phyloP scores from a whole-genome alignment of 2,113 vertebrate genomes.

The Halcyon senegalensis region DNA sequence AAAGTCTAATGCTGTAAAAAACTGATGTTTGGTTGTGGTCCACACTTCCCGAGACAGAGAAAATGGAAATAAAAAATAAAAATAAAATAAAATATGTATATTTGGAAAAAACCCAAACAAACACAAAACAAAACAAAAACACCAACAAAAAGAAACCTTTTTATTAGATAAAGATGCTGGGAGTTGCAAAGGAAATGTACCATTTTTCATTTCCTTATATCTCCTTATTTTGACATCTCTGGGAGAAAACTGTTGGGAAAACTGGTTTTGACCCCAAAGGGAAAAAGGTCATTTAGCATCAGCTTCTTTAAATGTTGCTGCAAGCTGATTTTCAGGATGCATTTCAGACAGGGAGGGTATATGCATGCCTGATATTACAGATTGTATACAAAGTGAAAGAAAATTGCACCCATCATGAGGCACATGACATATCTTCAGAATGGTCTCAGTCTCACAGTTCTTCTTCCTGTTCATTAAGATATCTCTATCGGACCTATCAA shows the following conservation, averaged over 20 bases:
- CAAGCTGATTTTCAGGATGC: neutral
- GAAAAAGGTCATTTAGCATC: neutral
- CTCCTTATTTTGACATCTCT: neutral
- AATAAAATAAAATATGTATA: neutral
- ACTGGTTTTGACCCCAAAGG: neutral
- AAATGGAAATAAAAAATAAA: neutral
- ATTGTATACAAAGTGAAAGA: neutral
- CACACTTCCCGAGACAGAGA: neutral
- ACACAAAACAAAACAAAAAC: too few relatives aligned
- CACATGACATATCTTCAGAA: neutral
- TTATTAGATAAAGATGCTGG: neutral
- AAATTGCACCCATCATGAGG: neutral
- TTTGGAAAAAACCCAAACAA: neutral
- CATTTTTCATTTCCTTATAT: neutral
- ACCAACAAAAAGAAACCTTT: neutral
- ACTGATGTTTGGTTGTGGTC: neutral
- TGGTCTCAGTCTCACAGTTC: accelerated
- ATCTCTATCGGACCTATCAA: neutral
- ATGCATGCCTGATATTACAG: neutral
- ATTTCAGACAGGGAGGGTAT: neutral
- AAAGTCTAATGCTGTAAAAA: neutral
- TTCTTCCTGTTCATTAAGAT: neutral
- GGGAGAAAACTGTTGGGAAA: neutral
- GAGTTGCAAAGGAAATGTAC: neutral
- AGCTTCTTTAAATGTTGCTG: neutral